These are phyloP conservation scores for Caenorhabditis tropicalis DNA, from an alignment of 1,140 invertebrate genomes.

Conservation along the genomic window DNA sequence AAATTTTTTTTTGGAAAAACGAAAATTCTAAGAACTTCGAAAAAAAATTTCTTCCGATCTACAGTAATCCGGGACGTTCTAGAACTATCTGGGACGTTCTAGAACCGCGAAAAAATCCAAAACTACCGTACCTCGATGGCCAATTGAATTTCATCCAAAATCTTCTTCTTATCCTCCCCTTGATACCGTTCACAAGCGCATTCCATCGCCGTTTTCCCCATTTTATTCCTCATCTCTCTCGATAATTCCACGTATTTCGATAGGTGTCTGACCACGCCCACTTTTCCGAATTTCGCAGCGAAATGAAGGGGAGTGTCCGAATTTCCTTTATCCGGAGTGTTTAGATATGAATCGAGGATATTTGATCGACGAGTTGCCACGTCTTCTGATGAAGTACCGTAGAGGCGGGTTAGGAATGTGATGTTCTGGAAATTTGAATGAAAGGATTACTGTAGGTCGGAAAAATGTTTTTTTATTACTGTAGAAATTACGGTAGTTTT, in stretches of 20 bases:
- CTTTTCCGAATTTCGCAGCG: constrained; percentile 42
- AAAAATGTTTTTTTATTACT: too few species aligned
- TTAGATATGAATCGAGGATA: constrained; percentile 23
- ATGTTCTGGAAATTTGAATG: constrained; percentile 6
- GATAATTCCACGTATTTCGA: background rate
- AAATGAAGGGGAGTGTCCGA: constrained; percentile 46
- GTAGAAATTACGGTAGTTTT: too few species aligned
- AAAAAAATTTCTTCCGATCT: too few species aligned
- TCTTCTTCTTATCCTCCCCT: background rate
- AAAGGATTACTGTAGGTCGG: too few species aligned
- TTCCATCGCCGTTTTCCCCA: constrained; percentile 18
- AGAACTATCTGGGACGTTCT: too few species aligned
- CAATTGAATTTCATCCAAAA: background rate
- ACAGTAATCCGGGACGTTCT: too few species aligned
- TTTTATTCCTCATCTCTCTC: constrained; percentile 12
- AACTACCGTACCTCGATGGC: background rate
- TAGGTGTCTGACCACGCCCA: constrained; percentile 26
- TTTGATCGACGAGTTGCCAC: background rate
- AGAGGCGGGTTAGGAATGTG: constrained; percentile 5
- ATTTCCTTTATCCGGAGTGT: constrained; percentile 39
- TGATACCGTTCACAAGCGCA: background rate
- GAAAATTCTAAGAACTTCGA: too few species aligned
- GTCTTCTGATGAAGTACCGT: constrained; percentile 14
- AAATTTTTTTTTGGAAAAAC: too few species aligned
- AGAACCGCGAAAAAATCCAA: too few species aligned